Conservation (phyloP, 1,140 invertebrate species). For the Ridgeia piscesae region DNA sequence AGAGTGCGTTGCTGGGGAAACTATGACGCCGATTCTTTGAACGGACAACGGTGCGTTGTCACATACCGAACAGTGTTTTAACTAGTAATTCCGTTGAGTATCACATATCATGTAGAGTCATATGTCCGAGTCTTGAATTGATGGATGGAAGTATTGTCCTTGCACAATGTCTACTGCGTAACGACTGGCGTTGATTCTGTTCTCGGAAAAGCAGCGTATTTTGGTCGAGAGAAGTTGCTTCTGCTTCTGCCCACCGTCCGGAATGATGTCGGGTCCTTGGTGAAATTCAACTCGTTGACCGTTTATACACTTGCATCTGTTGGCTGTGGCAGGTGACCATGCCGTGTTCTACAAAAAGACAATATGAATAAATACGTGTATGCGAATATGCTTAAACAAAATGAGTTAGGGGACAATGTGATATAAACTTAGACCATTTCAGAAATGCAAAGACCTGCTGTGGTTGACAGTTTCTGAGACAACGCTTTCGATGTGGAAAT, state of each 20-base stretch:
- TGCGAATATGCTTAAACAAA: neutral
- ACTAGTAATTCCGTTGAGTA: too few relatives aligned
- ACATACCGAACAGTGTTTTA: neutral
- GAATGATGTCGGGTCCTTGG: neutral
- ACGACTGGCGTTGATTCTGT: neutral
- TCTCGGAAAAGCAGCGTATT: neutral
- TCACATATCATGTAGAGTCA: neutral
- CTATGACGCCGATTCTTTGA: neutral
- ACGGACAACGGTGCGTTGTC: neutral
- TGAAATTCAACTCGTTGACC: neutral
- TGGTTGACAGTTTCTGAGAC: neutral
- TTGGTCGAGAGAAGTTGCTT: neutral
- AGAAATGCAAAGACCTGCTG: neutral
- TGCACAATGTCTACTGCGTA: neutral
- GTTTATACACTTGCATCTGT: neutral
- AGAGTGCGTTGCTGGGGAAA: neutral
- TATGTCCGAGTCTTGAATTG: neutral
- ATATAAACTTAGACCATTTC: too few relatives aligned
- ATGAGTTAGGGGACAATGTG: too few relatives aligned
- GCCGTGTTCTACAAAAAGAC: neutral
- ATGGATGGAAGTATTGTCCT: neutral
- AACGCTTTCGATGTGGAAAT: neutral
- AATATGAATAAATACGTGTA: neutral
- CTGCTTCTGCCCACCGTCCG: neutral
- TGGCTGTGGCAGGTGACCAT: neutral